Evolutionary conservation across 2,888 invertebrate species (phyloP).

Genomic region (Tipula unca): DNA sequence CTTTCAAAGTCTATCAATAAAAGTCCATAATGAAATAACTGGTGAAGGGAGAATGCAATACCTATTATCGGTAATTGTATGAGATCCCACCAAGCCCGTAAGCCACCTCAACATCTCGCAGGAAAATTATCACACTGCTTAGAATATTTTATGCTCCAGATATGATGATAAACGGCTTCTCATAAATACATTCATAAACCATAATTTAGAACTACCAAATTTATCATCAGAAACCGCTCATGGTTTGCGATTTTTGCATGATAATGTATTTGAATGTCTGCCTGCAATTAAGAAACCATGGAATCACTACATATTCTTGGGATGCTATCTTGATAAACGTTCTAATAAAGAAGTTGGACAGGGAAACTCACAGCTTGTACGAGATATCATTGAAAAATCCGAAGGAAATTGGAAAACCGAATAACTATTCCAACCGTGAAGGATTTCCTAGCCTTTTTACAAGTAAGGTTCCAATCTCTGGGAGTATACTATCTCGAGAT

Average conservation of each 20-base stretch:
- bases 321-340: not conserved
- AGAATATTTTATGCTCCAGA: too few relatives aligned
- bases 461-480: too few relatives aligned
- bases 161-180: too few relatives aligned
- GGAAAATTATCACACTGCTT: too few relatives aligned
- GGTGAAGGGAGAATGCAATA: not conserved
- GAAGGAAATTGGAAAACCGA: not conserved
- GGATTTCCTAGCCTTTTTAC: too few relatives aligned
- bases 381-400: not conserved
- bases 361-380: not conserved
- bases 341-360: too few relatives aligned
- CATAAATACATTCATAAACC: not conserved
- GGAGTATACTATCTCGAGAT: not conserved
- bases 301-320: not conserved
- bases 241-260: not conserved
- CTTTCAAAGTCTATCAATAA: not conserved
- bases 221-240: not conserved
- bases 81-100: not conserved
- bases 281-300: not conserved
- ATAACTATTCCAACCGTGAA: not conserved
- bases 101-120: too few relatives aligned
- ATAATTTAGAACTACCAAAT: not conserved
- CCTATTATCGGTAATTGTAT: not conserved
- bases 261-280: not conserved
- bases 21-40: not conserved